These are phyloP conservation scores for Triops cancriformis DNA, from an alignment of 1,140 invertebrate species.

Conservation along the genomic window DNA sequence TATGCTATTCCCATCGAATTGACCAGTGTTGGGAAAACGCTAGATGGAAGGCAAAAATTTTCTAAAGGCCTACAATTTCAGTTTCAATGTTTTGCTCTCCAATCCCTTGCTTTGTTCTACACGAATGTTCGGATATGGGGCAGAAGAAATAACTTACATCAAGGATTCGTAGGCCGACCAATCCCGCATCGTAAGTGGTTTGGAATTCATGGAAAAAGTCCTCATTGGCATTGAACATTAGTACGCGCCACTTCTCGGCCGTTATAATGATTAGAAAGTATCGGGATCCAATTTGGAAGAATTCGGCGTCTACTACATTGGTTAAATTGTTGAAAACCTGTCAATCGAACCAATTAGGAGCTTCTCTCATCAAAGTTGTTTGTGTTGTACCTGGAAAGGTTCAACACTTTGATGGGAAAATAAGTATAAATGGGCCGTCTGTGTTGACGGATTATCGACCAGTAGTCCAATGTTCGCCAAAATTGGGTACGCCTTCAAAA, in stretches of 20 bases:
- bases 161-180: neutral
- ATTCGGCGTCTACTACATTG: neutral
- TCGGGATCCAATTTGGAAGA: neutral
- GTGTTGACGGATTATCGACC: neutral
- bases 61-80: no score
- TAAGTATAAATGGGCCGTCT: neutral
- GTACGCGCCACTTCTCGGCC: neutral
- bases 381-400: neutral
- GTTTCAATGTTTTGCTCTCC: no score
- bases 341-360: neutral
- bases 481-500: neutral
- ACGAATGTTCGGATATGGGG: no score
- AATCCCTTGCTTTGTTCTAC: no score
- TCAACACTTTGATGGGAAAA: neutral
- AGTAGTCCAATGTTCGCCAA: neutral
- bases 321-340: neutral
- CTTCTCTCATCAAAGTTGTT: neutral
- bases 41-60: no score
- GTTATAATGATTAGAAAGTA: neutral
- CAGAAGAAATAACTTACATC: no score
- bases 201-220: neutral
- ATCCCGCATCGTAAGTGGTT: neutral
- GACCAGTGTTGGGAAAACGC: no score
- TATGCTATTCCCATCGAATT: no score
- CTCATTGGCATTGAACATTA: neutral